Percentiles rank a stretch among this genome's conserved stretches.
phyloP scores from a whole-genome alignment of 2,797 vertebrate genomes.

The Enoplosus armatus region DNA sequence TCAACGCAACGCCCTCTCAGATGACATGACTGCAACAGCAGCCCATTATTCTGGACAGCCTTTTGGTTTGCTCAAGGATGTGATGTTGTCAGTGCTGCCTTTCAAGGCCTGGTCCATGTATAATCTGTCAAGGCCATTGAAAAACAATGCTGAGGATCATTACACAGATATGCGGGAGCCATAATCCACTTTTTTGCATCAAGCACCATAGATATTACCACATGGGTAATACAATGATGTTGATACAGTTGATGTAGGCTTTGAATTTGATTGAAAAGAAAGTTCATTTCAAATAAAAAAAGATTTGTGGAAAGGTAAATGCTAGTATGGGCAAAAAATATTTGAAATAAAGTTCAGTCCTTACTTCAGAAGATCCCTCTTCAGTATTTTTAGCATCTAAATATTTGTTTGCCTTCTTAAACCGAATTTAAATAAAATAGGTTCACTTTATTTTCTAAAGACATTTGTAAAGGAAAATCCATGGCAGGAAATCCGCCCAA shows the following conservation, averaged over 20 bases:
- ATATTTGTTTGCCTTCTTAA: constrained; percentile 86
- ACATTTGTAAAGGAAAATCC: constrained; percentile 88
- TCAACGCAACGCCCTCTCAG: constrained; percentile 65
- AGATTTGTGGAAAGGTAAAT: constrained; percentile 68
- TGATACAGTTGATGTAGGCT: constrained; percentile 38
- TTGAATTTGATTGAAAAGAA: constrained; percentile 51
- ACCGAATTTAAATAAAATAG: constrained; percentile 87
- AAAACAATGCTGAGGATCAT: constrained; percentile 75
- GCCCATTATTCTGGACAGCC: constrained; percentile 77
- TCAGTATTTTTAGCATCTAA: constrained; percentile 86
- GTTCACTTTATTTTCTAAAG: constrained; percentile 90
- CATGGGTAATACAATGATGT: constrained; percentile 32
- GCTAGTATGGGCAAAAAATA: constrained; percentile 52
- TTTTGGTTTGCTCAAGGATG: constrained; percentile 78
- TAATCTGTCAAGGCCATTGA: constrained; percentile 68
- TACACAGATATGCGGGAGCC: constrained; percentile 52
- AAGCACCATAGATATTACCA: constrained; percentile 14
- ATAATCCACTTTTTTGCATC: constrained; percentile 45
- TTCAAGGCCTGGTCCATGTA: constrained; percentile 74
- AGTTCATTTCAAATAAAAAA: constrained; percentile 58
- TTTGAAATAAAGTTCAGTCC: constrained; percentile 74
- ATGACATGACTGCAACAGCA: constrained; percentile 74
- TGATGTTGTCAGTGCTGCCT: constrained; percentile 77
- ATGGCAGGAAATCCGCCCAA: constrained; percentile 88
- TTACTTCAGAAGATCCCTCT: constrained; percentile 78